Conservation (phyloP, 2,888 invertebrate genomes). For the Acheta domesticus region DNA sequence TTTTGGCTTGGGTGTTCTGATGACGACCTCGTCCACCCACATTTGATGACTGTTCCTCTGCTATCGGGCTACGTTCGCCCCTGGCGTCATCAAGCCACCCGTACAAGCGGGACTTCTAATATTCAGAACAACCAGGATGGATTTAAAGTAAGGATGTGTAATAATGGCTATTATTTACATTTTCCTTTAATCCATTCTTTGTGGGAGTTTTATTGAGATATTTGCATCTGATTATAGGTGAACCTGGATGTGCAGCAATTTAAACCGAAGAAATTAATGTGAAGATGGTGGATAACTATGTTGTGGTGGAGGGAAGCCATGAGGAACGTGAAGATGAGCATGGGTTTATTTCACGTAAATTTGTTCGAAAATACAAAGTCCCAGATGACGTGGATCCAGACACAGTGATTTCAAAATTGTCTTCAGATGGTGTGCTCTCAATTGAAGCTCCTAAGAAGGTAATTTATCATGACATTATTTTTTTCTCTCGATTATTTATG, state of each 20-base stretch:
- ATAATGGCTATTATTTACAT: too few species aligned
- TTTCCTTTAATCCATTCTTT: too few species aligned
- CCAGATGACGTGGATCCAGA: conserved; percentile 45
- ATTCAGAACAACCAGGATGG: conserved; percentile 31
- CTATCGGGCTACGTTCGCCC: conserved; percentile 32
- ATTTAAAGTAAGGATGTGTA: conserved; percentile 24
- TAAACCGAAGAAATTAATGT: conserved; percentile 45
- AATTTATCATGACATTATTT: background rate
- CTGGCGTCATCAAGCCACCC: conserved; percentile 30
- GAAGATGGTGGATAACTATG: conserved; percentile 44
- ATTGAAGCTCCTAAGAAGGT: conserved; percentile 41
- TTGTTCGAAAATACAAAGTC: conserved; percentile 44
- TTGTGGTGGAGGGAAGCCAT: conserved; percentile 45
- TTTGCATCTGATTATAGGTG: conserved; percentile 37
- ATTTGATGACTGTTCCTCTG: background rate
- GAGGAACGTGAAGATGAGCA: conserved; percentile 45
- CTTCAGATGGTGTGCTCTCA: conserved; percentile 43
- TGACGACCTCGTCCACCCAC: conserved; percentile 30
- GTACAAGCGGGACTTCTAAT: conserved; percentile 30
- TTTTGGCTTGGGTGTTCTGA: conserved; percentile 35
- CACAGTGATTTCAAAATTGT: conserved; percentile 43
- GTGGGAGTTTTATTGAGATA: background rate
- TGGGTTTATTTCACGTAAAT: conserved; percentile 45
- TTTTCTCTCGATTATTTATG: too few species aligned
- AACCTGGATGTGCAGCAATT: conserved; percentile 44